Conservation (phyloP, 2,113 vertebrate genomes). For the Xenotilapia flavipinnis region DNA sequence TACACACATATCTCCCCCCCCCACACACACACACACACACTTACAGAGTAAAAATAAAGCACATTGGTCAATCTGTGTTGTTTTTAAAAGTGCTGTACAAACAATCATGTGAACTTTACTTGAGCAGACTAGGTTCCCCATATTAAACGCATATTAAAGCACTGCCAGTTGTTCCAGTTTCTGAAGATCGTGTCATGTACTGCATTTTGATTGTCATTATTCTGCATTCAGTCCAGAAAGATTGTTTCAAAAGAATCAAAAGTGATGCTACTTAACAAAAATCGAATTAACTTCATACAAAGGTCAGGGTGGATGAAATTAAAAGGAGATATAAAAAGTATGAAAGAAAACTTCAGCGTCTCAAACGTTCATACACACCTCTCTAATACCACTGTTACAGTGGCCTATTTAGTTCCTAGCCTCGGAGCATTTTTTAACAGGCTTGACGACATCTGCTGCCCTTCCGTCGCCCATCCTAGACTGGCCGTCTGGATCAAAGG, state of each 20-base stretch:
- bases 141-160: neutral
- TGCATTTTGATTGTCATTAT: neutral
- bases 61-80: too few relatives aligned
- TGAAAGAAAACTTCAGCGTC: neutral
- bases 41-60: neutral
- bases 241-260: neutral
- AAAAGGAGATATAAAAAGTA: neutral
- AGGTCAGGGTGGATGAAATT: neutral
- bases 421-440: neutral
- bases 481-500: conserved; percentile 44
- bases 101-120: neutral
- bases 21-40: too few relatives aligned
- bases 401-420: neutral
- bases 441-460: neutral
- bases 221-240: neutral
- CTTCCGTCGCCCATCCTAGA: neutral
- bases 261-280: neutral
- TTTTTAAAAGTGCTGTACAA: neutral
- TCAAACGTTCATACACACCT: neutral
- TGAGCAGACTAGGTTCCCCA: neutral
- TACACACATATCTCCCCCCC: too few relatives aligned
- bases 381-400: neutral
- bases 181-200: accelerated
- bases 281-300: neutral
- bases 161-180: neutral